These are phyloP conservation scores for Luidia sarsii DNA, from an alignment of 53 echinoderm and acorn worm species.

Conservation along the genomic window DNA sequence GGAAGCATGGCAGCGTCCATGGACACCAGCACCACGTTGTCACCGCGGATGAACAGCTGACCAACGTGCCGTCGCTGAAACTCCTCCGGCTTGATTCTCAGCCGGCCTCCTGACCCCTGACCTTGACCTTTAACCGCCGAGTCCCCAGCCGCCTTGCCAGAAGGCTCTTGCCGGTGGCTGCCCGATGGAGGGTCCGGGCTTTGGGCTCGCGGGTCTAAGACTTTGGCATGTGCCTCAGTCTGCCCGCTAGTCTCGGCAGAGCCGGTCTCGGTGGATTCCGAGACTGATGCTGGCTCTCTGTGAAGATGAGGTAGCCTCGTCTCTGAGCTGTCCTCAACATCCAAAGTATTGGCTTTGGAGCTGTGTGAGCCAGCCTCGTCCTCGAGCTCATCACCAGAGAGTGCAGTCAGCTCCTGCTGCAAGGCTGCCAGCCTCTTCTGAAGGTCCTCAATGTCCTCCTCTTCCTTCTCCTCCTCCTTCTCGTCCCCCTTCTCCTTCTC, in stretches of 20 bases:
- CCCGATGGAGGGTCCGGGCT: neutral
- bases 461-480: neutral
- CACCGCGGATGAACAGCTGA: constrained; percentile 90
- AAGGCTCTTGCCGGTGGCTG: neutral
- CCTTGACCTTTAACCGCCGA: neutral
- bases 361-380: neutral
- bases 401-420: neutral
- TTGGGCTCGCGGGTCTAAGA: neutral
- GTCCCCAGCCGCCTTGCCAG: neutral
- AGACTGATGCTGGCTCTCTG: neutral
- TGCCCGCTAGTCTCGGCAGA: no score
- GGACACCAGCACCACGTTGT: constrained; percentile 83
- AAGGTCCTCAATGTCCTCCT: constrained; percentile 28
- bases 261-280: neutral
- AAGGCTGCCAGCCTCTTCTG: constrained; percentile 10
- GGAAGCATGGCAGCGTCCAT: constrained; percentile 65
- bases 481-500: neutral
- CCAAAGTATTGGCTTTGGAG: no score
- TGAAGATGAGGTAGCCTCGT: neutral
- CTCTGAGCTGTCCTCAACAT: neutral
- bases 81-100: constrained; percentile 74
- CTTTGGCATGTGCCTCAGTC: no score
- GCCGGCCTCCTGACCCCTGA: neutral
- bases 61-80: constrained; percentile 78
- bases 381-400: neutral